Conservation (phyloP, 2,888 invertebrate species). For the Mesoligia furuncula region DNA sequence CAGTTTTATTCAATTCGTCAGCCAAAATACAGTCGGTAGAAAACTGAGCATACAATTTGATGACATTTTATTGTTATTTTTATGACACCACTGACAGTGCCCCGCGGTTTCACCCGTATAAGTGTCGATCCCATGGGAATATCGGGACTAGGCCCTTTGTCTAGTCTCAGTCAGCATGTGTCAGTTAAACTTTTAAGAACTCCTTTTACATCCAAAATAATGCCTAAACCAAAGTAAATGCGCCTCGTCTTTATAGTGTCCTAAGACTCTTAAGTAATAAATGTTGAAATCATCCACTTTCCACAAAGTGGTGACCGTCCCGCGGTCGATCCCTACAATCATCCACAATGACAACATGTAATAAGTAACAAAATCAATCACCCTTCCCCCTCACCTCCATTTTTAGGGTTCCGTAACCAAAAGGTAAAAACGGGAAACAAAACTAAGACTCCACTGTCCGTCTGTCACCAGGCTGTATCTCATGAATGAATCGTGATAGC, state of each 20-base stretch:
- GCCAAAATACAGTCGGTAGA: too few relatives aligned
- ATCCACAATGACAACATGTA: background rate
- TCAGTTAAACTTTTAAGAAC: background rate
- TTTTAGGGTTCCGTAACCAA: background rate
- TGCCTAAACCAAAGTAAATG: background rate
- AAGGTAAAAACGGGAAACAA: too few relatives aligned
- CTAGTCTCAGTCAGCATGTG: background rate
- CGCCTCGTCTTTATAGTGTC: constrained; percentile 13
- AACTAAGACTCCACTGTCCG: too few relatives aligned
- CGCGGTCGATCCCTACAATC: constrained; percentile 1
- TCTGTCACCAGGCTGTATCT: too few relatives aligned
- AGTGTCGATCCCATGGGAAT: too few relatives aligned
- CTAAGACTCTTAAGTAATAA: constrained; percentile 18
- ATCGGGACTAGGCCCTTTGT: too few relatives aligned
- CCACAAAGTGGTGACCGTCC: constrained; percentile 22
- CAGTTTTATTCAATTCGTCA: too few relatives aligned
- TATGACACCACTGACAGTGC: too few relatives aligned
- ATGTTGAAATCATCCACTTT: constrained; percentile 44
- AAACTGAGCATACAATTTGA: too few relatives aligned
- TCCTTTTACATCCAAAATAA: background rate
- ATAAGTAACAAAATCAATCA: constrained; percentile 43
- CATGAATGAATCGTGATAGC: too few relatives aligned
- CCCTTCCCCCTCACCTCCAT: background rate
- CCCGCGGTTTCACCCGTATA: too few relatives aligned
- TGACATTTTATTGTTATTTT: too few relatives aligned